Percentiles rank a stretch among this genome's conserved stretches.
Evolutionary conservation across 1,140 invertebrate genomes (phyloP).

Genomic region (Lethrus apterus): DNA sequence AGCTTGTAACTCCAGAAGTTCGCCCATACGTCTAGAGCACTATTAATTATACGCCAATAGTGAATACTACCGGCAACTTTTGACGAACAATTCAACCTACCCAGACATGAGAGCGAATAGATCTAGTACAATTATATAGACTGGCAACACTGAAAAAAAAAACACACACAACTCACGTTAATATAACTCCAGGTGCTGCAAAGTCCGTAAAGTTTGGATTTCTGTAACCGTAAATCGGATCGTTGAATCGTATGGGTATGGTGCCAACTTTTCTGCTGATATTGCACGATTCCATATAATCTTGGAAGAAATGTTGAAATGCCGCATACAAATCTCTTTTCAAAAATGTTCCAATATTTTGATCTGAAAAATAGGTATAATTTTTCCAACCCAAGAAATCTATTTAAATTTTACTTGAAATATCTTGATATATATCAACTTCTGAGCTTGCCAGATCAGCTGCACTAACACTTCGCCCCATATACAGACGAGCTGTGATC

Average conservation of each 20-base stretch:
- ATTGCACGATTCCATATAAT: slow-evolving; percentile 60
- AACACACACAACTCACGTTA: slow-evolving; percentile 80
- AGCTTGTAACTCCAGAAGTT: too few species aligned
- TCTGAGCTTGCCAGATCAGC: slow-evolving; percentile 75
- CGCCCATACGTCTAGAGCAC: too few species aligned
- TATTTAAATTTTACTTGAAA: slow-evolving; percentile 64
- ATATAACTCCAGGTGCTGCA: slow-evolving; percentile 88
- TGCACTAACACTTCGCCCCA: slow-evolving; percentile 59
- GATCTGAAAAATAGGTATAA: slow-evolving; percentile 50
- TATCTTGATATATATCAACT: slow-evolving; percentile 79
- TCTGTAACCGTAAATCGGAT: slow-evolving; percentile 70
- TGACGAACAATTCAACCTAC: too few species aligned
- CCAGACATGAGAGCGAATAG: too few species aligned
- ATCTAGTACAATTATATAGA: too few species aligned
- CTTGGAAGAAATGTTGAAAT: slow-evolving; percentile 66
- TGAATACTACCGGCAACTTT: too few species aligned
- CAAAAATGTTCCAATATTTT: slow-evolving; percentile 80
- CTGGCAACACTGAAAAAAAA: too few species aligned
- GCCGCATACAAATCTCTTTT: slow-evolving; percentile 72
- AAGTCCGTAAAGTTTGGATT: slow-evolving; percentile 90
- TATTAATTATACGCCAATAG: too few species aligned
- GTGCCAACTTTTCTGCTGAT: slow-evolving; percentile 73
- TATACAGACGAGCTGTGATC: slow-evolving; percentile 59
- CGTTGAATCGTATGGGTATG: slow-evolving; percentile 68
- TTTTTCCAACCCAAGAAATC: too few species aligned